Evolutionary conservation across 2,888 invertebrate species (phyloP), one percentile per base, ranked within the genome.

Genomic region (Tuta absoluta): DNA sequence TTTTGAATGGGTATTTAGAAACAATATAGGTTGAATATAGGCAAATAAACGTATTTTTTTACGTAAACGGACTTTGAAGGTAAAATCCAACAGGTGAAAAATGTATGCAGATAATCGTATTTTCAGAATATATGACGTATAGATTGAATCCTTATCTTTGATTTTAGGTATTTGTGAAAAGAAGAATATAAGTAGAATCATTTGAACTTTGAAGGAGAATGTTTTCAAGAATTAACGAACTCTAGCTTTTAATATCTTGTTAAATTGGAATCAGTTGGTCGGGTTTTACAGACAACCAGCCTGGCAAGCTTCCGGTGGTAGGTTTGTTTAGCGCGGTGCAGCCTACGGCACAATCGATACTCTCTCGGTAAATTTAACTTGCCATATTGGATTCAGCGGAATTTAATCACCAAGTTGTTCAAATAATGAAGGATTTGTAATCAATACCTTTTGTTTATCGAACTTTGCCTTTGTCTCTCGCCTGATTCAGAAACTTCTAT

Each of bases 251-350:
- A 33, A 7, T 33, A 8, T 33, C 33, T 8, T 10, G 33, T 10
- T 33, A 33, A 33, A 33, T 33, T 33, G 33, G 33, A n/a, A 48
- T 19, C 8, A 48, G 10, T 19, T 48, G 48, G 14, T 45, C 17
- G 14, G 10, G 19, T 19, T 14, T 1, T 19, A 17, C 48, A 19
- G 10, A 24, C 12, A 53, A 19, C 0, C 56, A 8, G 33, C 5
- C 56, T 56, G 56, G 28, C 21, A 23, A 53, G 51, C 51, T 24
- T 53, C 51, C 51, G 24, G 45, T 8, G 8, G 33, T 10, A n/a
- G 24, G 14, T 53, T 56, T 56, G 56, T 51, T 51, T 51, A 51
- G 51, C 51, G 51, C 21, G 19, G 51, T 33, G 33, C 56, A 28
- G 24, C 28, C 23, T 53, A 14, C 53, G n/a, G n/a, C 28, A 7